phyloP scores from a whole-genome alignment of 1,140 invertebrate genomes.

The Phthorimaea operculella region DNA sequence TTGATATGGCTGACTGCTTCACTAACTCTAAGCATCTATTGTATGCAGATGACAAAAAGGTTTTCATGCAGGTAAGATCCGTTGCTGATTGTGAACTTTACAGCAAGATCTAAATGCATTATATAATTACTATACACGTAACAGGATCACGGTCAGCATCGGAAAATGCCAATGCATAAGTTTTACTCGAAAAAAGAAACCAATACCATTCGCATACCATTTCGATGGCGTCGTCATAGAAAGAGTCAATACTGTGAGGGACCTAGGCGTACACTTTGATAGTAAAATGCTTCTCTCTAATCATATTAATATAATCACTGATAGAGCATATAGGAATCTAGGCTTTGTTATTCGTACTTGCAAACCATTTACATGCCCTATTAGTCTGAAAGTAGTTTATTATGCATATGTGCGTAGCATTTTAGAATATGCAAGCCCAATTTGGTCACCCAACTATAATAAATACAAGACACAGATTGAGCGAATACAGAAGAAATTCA shows the following conservation, averaged over 20 bases:
- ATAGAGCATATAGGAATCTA: not conserved
- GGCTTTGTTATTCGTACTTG: conserved; percentile 4
- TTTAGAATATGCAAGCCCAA: too few species aligned
- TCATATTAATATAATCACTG: not conserved
- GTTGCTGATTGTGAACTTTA: not conserved
- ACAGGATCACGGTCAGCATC: not conserved
- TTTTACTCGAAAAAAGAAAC: not conserved
- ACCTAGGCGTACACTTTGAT: conserved; percentile 2
- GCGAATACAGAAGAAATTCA: too few species aligned
- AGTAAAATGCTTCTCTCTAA: not conserved
- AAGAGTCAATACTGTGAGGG: not conserved
- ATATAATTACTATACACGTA: not conserved
- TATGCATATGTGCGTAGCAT: too few species aligned
- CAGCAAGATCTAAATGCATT: conserved; percentile 1
- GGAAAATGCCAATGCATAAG: conserved; percentile 1
- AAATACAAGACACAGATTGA: too few species aligned
- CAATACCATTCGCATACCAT: not conserved
- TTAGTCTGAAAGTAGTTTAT: too few species aligned
- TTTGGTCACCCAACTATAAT: too few species aligned
- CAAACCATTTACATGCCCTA: not conserved
- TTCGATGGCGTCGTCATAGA: not conserved
- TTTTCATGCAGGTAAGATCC: not conserved
- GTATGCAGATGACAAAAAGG: conserved; percentile 3
- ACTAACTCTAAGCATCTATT: not conserved
- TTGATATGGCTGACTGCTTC: not conserved